These are phyloP conservation scores for Aselliscus stoliczkanus DNA, from an alignment of 2,797 vertebrate genomes.

Conservation along the genomic window DNA sequence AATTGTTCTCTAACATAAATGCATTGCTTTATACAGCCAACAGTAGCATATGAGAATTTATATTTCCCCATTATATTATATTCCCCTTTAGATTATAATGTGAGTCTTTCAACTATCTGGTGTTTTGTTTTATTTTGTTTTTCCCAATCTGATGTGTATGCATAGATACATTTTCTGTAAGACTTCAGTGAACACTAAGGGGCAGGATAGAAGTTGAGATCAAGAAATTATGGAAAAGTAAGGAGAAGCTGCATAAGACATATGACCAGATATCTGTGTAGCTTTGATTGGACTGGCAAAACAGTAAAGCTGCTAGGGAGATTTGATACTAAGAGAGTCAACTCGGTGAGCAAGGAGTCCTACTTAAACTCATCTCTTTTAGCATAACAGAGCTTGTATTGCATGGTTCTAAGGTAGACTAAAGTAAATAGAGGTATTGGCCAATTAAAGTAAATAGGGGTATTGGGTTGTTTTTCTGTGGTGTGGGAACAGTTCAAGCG, in stretches of 20 bases:
- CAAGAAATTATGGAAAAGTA: neutral
- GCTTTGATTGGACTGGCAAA: neutral
- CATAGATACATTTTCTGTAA: neutral
- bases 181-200: neutral
- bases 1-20: neutral
- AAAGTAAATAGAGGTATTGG: neutral
- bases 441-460: too few species aligned
- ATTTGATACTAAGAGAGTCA: neutral
- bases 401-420: neutral
- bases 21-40: neutral
- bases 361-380: too few species aligned
- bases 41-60: neutral
- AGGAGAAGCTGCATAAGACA: neutral
- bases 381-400: neutral
- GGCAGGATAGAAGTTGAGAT: neutral
- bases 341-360: accelerated
- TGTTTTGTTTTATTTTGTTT: neutral
- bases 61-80: neutral
- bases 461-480: neutral
- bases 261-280: neutral
- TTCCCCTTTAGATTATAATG: neutral
- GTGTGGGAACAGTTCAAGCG: neutral
- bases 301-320: neutral
- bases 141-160: neutral
- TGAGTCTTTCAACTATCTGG: neutral